phyloP scores from a whole-genome alignment of 2,888 invertebrate genomes.

The Amphipyra berbera region DNA sequence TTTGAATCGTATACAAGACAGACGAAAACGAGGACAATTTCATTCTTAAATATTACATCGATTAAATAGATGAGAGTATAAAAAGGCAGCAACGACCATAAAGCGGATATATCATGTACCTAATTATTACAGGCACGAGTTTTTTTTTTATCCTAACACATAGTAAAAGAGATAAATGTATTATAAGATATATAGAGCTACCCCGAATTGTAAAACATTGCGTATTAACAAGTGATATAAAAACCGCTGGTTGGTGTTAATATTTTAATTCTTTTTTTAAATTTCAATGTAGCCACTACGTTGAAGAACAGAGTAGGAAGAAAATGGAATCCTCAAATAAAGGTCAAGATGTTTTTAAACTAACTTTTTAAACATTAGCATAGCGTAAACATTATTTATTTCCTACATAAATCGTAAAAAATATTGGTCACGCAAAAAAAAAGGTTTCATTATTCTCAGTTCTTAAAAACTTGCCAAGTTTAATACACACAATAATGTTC shows the following conservation, averaged over 20 bases:
- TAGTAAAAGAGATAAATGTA: slow-evolving; percentile 62
- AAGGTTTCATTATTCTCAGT: too few species aligned
- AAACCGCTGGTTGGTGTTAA: slow-evolving; percentile 19
- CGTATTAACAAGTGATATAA: slow-evolving; percentile 53
- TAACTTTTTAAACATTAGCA: too few species aligned
- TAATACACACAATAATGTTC: too few species aligned
- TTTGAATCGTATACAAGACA: slow-evolving; percentile 34
- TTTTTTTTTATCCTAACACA: slow-evolving; percentile 68
- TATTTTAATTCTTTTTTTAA: slow-evolving; percentile 7
- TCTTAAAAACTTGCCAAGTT: too few species aligned
- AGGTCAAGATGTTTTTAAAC: too few species aligned
- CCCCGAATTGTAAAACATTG: slow-evolving; percentile 49
- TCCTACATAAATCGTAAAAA: too few species aligned
- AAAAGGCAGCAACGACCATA: slow-evolving; percentile 57
- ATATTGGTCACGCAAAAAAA: too few species aligned
- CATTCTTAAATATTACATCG: slow-evolving; percentile 47
- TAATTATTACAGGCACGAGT: slow-evolving; percentile 73
- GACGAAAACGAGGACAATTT: slow-evolving; percentile 42
- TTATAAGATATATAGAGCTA: slow-evolving; percentile 46
- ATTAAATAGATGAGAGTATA: slow-evolving; percentile 60
- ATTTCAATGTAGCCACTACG: neutral
- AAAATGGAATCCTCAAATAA: too few species aligned
- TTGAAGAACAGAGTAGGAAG: too few species aligned
- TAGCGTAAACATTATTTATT: too few species aligned
- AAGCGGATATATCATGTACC: slow-evolving; percentile 61